A percentile compares a stretch with the other conserved stretches of the same genome.
These are phyloP conservation scores for Pitta sordida DNA, from an alignment of 2,113 vertebrate species.

Conservation along the genomic window DNA sequence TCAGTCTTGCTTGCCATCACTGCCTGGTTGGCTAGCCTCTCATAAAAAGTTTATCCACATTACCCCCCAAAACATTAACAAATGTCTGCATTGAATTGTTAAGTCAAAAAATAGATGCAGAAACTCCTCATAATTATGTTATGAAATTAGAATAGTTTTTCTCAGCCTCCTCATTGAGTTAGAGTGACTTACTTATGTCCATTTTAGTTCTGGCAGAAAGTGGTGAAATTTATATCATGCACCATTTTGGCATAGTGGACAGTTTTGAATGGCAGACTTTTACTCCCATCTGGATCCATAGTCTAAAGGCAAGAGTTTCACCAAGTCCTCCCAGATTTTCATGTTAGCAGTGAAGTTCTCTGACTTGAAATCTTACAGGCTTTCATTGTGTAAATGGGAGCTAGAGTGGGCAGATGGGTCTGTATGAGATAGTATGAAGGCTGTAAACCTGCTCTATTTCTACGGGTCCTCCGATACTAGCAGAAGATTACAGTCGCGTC, in stretches of 20 bases:
- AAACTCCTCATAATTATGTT: not conserved
- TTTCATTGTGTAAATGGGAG: not conserved
- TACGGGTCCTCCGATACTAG: not conserved
- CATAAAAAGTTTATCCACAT: not conserved
- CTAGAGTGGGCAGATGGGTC: not conserved
- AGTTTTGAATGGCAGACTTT: not conserved
- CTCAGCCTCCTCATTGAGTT: not conserved
- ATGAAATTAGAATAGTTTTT: not conserved
- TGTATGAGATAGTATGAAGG: not conserved
- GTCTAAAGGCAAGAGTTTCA: not conserved
- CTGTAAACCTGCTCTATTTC: not conserved
- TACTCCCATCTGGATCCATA: not conserved
- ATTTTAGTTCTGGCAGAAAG: not conserved
- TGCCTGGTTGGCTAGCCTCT: not conserved
- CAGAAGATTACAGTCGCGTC: not conserved
- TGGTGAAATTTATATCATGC: fast-evolving
- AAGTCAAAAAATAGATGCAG: not conserved
- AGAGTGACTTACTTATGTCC: not conserved
- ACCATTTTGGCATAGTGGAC: not conserved
- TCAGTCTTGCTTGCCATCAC: not conserved
- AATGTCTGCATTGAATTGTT: not conserved
- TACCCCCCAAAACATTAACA: not conserved
- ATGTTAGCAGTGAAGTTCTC: not conserved
- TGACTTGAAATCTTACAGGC: not conserved
- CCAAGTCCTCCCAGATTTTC: not conserved